Conservation (phyloP, 2,888 invertebrate genomes). For the Eumerus sabulonum region DNA sequence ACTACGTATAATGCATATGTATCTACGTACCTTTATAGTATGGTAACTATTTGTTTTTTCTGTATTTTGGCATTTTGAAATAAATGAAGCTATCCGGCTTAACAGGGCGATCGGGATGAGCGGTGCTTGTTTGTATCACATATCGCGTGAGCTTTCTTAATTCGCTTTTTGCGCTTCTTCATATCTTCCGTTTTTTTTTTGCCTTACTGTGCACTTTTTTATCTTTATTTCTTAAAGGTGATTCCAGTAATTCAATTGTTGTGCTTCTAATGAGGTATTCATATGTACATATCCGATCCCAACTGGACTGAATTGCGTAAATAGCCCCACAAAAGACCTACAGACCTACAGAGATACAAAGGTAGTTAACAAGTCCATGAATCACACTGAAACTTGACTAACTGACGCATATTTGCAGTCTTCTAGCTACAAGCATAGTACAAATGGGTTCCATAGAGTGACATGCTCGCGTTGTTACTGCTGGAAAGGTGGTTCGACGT, state of each 20-base stretch:
- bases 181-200: not conserved
- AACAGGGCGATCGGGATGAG: slow-evolving; percentile 5
- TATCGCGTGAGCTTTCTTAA: slow-evolving; percentile 16
- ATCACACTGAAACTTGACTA: no score
- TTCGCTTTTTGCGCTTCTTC: not conserved
- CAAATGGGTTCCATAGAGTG: no score
- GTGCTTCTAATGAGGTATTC: slow-evolving; percentile 65
- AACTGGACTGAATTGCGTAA: slow-evolving; percentile 8
- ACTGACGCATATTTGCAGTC: no score
- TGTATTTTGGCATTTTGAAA: slow-evolving; percentile 52
- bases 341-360: no score
- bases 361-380: no score
- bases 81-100: slow-evolving; percentile 57
- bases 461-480: no score
- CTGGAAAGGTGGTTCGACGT: not conserved
- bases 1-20: no score
- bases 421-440: no score
- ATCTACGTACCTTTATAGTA: no score
- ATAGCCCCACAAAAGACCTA: slow-evolving; percentile 5
- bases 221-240: slow-evolving; percentile 61
- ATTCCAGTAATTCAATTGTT: slow-evolving; percentile 63
- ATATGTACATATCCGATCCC: slow-evolving; percentile 1
- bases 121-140: slow-evolving; percentile 36
- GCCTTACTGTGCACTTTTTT: not conserved
- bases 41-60: slow-evolving; percentile 37